Conservation (phyloP, 2,113 vertebrate genomes). For the Anhinga rufa region DNA sequence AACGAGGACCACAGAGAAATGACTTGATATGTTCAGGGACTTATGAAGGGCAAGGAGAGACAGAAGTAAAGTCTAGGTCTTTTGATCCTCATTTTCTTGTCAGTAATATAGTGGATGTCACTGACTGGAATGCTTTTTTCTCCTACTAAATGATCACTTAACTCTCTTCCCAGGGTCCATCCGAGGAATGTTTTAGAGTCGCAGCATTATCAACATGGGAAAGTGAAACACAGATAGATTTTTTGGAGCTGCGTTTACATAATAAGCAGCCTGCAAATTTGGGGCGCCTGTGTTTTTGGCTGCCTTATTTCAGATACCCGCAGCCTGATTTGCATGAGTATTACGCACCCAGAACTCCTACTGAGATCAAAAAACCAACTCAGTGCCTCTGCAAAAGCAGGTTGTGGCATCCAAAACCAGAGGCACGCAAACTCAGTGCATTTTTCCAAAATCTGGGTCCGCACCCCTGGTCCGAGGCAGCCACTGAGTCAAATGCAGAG, state of each 20-base stretch:
- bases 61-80: background rate
- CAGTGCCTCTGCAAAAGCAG: background rate
- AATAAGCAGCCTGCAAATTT: slow-evolving; percentile 18
- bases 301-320: slow-evolving; percentile 7
- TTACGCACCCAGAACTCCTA: slow-evolving; percentile 46
- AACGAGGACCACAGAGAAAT: background rate
- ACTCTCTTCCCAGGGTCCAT: background rate
- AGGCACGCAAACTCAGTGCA: background rate
- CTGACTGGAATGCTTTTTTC: background rate
- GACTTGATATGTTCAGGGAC: background rate
- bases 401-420: background rate
- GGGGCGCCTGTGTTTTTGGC: slow-evolving; percentile 26
- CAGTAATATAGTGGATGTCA: background rate
- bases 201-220: background rate
- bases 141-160: background rate
- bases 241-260: background rate
- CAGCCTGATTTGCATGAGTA: slow-evolving; percentile 46
- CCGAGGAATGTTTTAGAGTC: background rate
- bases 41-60: background rate
- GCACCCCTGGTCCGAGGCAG: background rate
- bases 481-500: background rate
- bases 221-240: background rate
- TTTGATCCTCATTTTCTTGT: background rate
- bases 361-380: slow-evolving; percentile 47
- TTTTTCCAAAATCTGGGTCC: background rate